A percentile compares a stretch with the other conserved stretches of the same genome.
phyloP scores from a whole-genome alignment of 2,888 invertebrate genomes.

The Sylvicola cinctus region DNA sequence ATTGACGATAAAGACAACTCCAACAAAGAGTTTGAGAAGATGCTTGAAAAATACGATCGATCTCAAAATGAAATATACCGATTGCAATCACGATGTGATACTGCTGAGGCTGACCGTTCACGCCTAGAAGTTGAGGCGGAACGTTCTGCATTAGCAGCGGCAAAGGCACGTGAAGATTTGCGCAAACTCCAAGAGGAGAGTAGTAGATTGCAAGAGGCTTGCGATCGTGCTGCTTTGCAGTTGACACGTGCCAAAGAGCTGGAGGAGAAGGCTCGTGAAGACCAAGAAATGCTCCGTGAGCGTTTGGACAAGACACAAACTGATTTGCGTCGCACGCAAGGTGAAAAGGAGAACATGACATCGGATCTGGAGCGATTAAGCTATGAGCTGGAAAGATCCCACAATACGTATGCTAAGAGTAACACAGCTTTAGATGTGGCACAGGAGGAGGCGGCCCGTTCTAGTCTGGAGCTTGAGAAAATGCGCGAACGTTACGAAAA shows the following conservation, averaged over 20 bases:
- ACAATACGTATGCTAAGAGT: constrained; percentile 68
- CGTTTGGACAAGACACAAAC: constrained; percentile 74
- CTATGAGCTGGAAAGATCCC: constrained; percentile 70
- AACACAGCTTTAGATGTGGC: constrained; percentile 71
- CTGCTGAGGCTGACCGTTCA: constrained; percentile 72
- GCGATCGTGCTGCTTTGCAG: constrained; percentile 70
- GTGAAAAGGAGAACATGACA: constrained; percentile 67
- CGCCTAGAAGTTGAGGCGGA: constrained; percentile 68
- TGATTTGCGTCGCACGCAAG: constrained; percentile 60
- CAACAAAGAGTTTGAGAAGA: constrained; percentile 79
- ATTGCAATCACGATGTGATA: constrained; percentile 71
- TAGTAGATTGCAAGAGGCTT: constrained; percentile 68
- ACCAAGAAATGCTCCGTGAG: constrained; percentile 72
- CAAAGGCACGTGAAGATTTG: constrained; percentile 67
- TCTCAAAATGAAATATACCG: constrained; percentile 79
- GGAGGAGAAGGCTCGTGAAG: constrained; percentile 80
- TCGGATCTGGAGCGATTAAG: constrained; percentile 67
- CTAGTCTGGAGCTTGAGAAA: constrained; percentile 74
- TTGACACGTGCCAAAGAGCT: constrained; percentile 68
- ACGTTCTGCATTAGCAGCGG: constrained; percentile 56
- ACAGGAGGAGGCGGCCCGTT: constrained; percentile 71
- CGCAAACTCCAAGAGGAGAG: constrained; percentile 75
- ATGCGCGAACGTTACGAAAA: constrained; percentile 82
- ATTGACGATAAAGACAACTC: constrained; percentile 73
- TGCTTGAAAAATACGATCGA: constrained; percentile 83